Conservation (phyloP, 2,888 invertebrate species). For the Amiota mariae region DNA sequence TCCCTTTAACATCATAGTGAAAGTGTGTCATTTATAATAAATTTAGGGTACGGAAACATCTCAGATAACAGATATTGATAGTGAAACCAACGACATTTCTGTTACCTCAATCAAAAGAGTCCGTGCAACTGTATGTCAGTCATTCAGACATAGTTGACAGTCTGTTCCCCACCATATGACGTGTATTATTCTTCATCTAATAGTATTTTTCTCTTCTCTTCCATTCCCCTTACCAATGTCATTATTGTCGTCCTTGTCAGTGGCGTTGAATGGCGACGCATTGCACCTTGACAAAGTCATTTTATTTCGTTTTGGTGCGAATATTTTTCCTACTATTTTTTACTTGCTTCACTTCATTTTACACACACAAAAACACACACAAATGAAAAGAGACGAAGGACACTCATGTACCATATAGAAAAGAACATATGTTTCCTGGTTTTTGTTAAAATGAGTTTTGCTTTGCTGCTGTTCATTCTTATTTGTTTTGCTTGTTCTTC, state of each 20-base stretch:
- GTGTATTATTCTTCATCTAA: not conserved
- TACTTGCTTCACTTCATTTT: conserved; percentile 1
- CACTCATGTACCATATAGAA: no score
- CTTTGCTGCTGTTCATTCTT: not conserved
- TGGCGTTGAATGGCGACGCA: not conserved
- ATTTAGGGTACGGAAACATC: no score
- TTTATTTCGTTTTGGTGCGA: not conserved
- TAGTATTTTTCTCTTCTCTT: not conserved
- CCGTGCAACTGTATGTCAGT: not conserved
- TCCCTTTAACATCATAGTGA: no score
- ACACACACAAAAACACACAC: not conserved
- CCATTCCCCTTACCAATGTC: not conserved
- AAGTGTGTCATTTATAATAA: no score
- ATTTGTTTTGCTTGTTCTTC: conserved; percentile 5
- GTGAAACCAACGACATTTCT: no score
- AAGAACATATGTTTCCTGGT: not conserved
- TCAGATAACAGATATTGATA: no score
- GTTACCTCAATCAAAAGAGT: no score
- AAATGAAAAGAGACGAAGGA: not conserved
- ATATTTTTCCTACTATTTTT: not conserved
- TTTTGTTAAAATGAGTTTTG: conserved; percentile 18
- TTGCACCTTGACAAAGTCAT: conserved; percentile 10
- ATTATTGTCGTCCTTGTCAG: not conserved
- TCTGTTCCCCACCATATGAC: not conserved
- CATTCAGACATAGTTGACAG: not conserved